A percentile compares a stretch with the other conserved stretches of the same genome.
phyloP scores from a whole-genome alignment of 1,140 invertebrate genomes.

The Trachymyrmex cornetzi region DNA sequence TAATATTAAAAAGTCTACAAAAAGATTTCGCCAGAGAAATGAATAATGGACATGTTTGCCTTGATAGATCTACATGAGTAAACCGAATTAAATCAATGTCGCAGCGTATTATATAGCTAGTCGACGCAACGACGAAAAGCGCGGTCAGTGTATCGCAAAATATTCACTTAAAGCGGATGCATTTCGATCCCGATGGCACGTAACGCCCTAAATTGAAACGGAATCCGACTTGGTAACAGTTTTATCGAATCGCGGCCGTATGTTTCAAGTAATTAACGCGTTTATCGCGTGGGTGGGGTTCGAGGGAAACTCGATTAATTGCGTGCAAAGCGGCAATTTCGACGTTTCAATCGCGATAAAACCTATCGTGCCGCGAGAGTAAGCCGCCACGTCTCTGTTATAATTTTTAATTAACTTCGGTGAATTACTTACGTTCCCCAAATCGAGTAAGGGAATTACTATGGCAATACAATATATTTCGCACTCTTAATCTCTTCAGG shows the following conservation, averaged over 20 bases:
- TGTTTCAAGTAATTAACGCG: conserved; percentile 33
- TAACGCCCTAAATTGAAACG: neutral
- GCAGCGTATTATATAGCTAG: neutral
- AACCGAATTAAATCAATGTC: conserved; percentile 33
- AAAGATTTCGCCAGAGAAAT: conserved; percentile 4
- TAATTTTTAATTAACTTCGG: conserved; percentile 53
- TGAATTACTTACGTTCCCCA: conserved; percentile 16
- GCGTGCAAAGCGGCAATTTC: conserved; percentile 53
- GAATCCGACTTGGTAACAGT: conserved; percentile 44
- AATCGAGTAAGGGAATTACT: conserved; percentile 18
- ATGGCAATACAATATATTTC: conserved; percentile 14
- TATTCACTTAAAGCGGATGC: conserved; percentile 64
- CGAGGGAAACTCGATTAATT: conserved; percentile 47
- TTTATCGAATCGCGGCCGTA: conserved; percentile 30
- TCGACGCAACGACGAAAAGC: conserved; percentile 3
- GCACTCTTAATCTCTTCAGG: neutral
- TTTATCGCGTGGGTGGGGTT: conserved; percentile 16
- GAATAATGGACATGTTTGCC: neutral
- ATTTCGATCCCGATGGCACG: neutral
- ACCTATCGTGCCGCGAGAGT: conserved; percentile 25
- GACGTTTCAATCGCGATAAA: conserved; percentile 58
- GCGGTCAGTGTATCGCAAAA: conserved; percentile 33
- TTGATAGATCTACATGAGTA: conserved; percentile 23
- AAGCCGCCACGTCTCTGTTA: conserved; percentile 50
- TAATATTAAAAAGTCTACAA: conserved; percentile 22